Evolutionary conservation across 2,113 vertebrate species (phyloP).

Genomic region (human): DNA sequence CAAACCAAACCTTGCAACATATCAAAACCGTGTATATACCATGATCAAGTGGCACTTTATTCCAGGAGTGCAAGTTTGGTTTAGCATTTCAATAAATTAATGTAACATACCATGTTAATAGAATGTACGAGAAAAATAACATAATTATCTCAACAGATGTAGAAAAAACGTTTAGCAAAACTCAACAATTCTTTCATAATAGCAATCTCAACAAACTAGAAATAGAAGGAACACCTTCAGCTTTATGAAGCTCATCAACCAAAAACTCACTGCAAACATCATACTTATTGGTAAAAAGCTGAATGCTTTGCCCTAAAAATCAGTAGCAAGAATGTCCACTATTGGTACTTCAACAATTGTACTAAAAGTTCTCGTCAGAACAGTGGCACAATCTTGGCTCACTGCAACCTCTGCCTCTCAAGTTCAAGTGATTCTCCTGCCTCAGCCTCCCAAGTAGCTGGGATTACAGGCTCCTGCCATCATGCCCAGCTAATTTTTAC

Average conservation of each 20-base stretch:
- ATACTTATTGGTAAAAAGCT: neutral
- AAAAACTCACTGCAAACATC: neutral
- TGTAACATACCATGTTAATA: neutral
- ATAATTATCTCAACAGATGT: neutral
- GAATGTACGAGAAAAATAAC: neutral
- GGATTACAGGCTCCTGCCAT: too few species aligned
- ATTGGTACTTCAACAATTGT: neutral
- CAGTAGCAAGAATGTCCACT: neutral
- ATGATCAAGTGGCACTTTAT: neutral
- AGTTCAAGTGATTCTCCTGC: too few species aligned
- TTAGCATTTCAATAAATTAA: neutral
- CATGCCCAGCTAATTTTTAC: too few species aligned
- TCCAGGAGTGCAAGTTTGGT: neutral
- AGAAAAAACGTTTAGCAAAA: neutral
- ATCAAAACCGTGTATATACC: neutral
- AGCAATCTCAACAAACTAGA: neutral
- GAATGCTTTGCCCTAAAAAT: neutral
- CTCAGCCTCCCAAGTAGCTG: too few species aligned
- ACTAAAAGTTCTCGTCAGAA: neutral
- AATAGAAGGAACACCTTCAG: neutral
- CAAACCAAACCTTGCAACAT: neutral
- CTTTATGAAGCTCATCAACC: neutral
- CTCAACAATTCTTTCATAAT: neutral
- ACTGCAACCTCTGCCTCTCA: too few species aligned
- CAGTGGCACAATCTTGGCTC: neutral